Evolutionary conservation across 2,113 vertebrate genomes (phyloP).

Genomic region (Podiceps cristatus): DNA sequence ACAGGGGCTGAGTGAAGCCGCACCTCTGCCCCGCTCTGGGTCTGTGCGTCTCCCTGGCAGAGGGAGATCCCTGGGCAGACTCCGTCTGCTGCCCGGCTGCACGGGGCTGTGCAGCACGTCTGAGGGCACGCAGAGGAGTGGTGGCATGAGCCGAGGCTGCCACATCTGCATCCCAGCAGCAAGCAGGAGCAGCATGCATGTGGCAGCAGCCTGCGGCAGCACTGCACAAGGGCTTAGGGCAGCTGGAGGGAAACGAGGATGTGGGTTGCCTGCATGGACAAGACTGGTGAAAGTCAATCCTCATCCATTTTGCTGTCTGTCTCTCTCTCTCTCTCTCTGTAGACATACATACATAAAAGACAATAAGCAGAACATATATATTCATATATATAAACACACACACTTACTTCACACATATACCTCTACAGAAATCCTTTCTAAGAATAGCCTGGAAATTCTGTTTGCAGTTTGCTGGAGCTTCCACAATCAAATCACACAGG

Average conservation of each 20-base stretch:
- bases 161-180: not conserved
- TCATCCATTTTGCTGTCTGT: not conserved
- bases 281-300: not conserved
- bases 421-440: not conserved
- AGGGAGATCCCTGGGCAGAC: not conserved
- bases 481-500: not conserved
- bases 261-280: rapidly evolving
- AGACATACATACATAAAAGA: not conserved
- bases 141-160: not conserved
- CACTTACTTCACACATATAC: not conserved
- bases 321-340: not conserved
- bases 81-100: not conserved
- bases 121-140: rapidly evolving
- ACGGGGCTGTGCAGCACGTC: rapidly evolving
- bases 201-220: not conserved
- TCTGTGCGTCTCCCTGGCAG: not conserved
- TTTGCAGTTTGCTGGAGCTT: not conserved
- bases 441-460: not conserved
- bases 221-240: rapidly evolving
- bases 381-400: not conserved
- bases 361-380: not conserved
- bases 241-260: not conserved
- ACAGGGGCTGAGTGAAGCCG: not conserved
- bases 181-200: not conserved
- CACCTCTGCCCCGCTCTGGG: not conserved